Evolutionary conservation across 1,140 invertebrate species (phyloP), one percentile per base, ranked within the genome.

Genomic region (Bathynomus jamesi): DNA sequence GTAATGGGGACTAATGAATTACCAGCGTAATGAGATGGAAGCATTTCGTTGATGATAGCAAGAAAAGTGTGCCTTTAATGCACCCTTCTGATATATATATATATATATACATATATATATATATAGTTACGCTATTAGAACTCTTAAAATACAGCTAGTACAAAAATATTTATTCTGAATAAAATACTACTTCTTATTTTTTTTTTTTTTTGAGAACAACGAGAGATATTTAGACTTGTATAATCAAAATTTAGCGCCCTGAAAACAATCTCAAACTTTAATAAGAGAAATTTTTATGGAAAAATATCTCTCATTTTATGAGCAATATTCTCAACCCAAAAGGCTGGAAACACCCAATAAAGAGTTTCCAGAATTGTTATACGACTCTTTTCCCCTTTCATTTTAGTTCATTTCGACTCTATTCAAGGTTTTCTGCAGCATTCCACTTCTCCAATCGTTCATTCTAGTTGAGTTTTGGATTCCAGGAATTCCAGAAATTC

Each of bases 1-100:
- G n/a, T n/a, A n/a, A n/a, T n/a, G n/a, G n/a, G n/a, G n/a, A 53
- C 40, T 53, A 53, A 53, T 53, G 40, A 53, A 53, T 53, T 53
- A 53, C 40, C 21, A 53, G 13, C 40, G 11, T 53, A 53, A 53
- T 53, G 40, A 53, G 40, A 53, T 53, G 11, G 21, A n/a, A n/a
- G n/a, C n/a, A n/a, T n/a, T n/a, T n/a, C n/a, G n/a, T n/a, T n/a
- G n/a, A n/a, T n/a, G n/a, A n/a, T n/a, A n/a, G n/a, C n/a, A n/a
- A n/a, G n/a, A n/a, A n/a, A n/a, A n/a, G n/a, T n/a, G n/a, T n/a
- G n/a, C n/a, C n/a, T n/a, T n/a, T n/a, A n/a, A n/a, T n/a, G n/a
- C n/a, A 17, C 40, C 40, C 13, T 2, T 53, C 13, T 17, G 13
- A 53, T 53, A 53, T 53, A 53, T 53, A 53, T 53, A 53, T 53